phyloP scores from a whole-genome alignment of 2,797 vertebrate species.

The Phoxinus dragarum region DNA sequence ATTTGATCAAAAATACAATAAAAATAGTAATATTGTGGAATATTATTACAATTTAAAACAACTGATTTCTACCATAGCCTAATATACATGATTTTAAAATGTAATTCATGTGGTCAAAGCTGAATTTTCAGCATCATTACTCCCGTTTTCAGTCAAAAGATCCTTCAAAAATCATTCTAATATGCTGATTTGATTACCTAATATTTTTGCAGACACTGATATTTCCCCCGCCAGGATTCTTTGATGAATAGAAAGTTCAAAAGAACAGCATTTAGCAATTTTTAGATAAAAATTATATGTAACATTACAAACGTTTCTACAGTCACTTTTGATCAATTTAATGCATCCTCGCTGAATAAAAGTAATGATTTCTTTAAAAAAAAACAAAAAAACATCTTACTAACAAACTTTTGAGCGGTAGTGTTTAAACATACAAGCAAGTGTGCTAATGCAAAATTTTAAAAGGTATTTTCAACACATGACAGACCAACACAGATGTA shows the following conservation, averaged over 20 bases:
- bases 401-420: not conserved
- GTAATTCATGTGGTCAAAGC: not conserved
- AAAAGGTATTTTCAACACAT: not conserved
- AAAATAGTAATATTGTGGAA: not conserved
- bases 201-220: not conserved
- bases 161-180: not conserved
- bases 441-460: not conserved
- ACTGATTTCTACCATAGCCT: not conserved
- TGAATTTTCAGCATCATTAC: not conserved
- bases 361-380: not conserved
- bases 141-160: not conserved
- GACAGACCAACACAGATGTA: conserved; percentile 29
- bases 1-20: not conserved
- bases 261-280: not conserved
- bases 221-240: not conserved
- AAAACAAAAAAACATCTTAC: not conserved
- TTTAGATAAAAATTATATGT: not conserved
- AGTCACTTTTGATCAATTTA: not conserved
- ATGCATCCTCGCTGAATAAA: not conserved
- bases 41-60: not conserved
- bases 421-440: not conserved
- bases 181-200: not conserved
- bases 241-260: not conserved
- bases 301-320: not conserved
- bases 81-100: not conserved